Base-by-base conservation (phyloP, 2,888 invertebrate species). In the Xestia ashworthii region DNA sequence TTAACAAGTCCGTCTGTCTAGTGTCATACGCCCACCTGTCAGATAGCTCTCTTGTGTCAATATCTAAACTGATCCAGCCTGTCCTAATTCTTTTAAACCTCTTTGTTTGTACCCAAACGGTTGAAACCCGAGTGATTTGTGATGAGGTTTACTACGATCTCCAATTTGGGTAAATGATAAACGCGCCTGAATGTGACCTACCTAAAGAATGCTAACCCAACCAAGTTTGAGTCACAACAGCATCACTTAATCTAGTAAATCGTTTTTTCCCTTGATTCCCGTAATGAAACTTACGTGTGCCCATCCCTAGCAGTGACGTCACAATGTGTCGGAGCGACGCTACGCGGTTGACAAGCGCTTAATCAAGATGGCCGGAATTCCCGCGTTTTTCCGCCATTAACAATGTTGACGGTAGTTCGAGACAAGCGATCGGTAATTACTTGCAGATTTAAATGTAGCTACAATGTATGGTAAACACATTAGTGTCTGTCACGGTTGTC, bases 321-420 rank as follows among this genome's bases (percentile, higher is more conserved):
- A 88, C 84, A 82, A 73, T 84, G 89, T 89, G 87, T 85, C 86
- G 71, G 78, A 80, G 44, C 76, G 78, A 62, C 75, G 74, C 86
- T 80, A 76, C 87, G 80, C 68, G 76, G 83, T 79, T 88, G 89
- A 89, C 89, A 89, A 87, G 80, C 84, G 87, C 89, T 89, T 89
- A 85, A 89, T 89, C 88, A 89, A 86, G 82, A 88, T 83, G 83
- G 80, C 83, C 76, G 75, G 75, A 76, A 78, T 88, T 78, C 76
- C 80, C 73, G 85, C 78, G 77, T 86, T 88, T 88, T 88, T 88
- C 74, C 66, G 48, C 69, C 83, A 87, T 89, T 89, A 83, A 78
- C 84, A 80, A 73, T 81, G 79, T 81, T 76, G 79, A 53, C 64
- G 68, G 78, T 69, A 82, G 75, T 77, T 62, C 67, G 64, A 73